Base-by-base conservation (phyloP, 2,797 vertebrate genomes). In the Hydrocynus forskahlii region DNA sequence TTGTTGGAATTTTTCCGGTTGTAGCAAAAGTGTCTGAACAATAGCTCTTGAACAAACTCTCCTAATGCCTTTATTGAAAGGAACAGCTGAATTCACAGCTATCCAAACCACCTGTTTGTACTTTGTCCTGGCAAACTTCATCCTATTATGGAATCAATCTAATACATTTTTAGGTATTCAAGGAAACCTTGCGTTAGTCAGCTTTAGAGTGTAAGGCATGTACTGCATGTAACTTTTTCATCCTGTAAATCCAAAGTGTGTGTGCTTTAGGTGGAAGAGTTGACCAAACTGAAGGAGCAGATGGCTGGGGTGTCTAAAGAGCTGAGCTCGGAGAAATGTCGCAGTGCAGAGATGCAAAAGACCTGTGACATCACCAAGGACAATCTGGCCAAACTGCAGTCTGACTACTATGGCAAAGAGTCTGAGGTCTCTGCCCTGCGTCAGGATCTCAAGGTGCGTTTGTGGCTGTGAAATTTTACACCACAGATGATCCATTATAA, bases 361-460 rank as follows among this genome's bases (percentile, higher is more conserved):
- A 78, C 83, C 29, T 89, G 91, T 50, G 92, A 95, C 75, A 91
- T 91, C 88, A 92, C 90, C 83, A 93, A 96, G 81, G 93, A 93
- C 76, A 92, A 86, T 78, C 81, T 96, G 69, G 87, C 87, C 52
- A 93, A 94, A 79, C 92, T 99, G 64, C 98, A 99, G 85, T 95
- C 97, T 0, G 96, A 99, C 84, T 91, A 94, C 84, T 97, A 98
- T 19, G 97, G 97, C 81, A 99, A 97, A 80, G 97, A 99, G 81
- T 99, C 97, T 0, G 97, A 99, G 88, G 94, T 96, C 45, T 95
- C 98, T 80, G 95, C 98, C 74, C 94, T 95, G 68, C 95, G 95
- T 40, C 97, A 99, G 89, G 98, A 99, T 88, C 94, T 99, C 59
- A 96, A 97, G 96, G 97, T 99, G 92, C 45, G 87, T 81, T 70